Percentiles rank a stretch among this genome's conserved stretches.
phyloP scores from a whole-genome alignment of 2,113 vertebrate species.

The Lophochroa leadbeateri region DNA sequence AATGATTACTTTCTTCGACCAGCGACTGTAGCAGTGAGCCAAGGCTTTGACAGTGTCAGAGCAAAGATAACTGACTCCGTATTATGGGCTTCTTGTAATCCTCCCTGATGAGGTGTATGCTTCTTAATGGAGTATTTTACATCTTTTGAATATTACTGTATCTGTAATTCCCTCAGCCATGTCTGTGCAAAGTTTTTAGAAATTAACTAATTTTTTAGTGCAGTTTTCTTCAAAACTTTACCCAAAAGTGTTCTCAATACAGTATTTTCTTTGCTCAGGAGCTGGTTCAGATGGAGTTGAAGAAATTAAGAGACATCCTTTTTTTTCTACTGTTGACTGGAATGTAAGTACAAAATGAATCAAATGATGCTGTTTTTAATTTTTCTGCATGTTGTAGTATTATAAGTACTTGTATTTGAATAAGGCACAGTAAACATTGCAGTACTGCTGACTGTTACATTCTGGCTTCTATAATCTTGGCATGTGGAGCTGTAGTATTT shows the following conservation, averaged over 20 bases:
- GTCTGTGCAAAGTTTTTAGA: background rate
- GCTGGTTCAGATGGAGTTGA: slow-evolving; percentile 95
- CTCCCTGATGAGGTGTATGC: background rate
- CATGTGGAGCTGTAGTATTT: background rate
- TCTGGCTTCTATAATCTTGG: background rate
- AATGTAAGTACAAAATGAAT: slow-evolving; percentile 82
- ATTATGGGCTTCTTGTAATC: background rate
- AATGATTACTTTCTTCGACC: background rate
- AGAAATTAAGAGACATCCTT: slow-evolving; percentile 96
- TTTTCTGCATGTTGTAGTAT: background rate
- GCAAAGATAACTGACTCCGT: background rate
- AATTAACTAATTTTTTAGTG: background rate
- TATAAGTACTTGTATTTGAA: background rate
- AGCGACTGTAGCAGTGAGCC: background rate
- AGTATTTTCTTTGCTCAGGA: slow-evolving; percentile 72
- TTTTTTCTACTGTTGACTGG: slow-evolving; percentile 98
- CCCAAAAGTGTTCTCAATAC: background rate
- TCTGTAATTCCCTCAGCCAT: background rate
- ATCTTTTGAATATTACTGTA: background rate
- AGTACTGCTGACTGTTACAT: background rate
- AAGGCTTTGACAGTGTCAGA: background rate
- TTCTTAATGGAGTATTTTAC: background rate
- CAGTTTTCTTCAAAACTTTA: background rate
- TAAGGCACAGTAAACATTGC: background rate
- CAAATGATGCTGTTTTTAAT: background rate